Conservation (phyloP, 1,140 invertebrate species). For the Melanaphis sacchari region DNA sequence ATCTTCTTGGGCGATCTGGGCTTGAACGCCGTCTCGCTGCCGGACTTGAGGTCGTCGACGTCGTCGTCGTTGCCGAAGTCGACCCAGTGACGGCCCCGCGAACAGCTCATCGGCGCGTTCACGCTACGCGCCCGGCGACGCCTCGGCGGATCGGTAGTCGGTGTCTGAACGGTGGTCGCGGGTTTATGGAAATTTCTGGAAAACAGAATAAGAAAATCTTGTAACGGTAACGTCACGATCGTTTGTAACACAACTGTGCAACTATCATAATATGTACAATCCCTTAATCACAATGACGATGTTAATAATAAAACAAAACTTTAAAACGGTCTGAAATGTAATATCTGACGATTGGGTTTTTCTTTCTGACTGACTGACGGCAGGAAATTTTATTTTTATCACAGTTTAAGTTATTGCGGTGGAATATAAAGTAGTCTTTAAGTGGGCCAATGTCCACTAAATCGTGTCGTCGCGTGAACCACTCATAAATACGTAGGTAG, state of each 20-base stretch:
- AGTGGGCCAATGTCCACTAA: no score
- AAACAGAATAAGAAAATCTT: not conserved
- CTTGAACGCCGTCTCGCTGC: not conserved
- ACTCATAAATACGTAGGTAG: no score
- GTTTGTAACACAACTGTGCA: not conserved
- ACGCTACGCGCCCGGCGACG: slow-evolving; percentile 21
- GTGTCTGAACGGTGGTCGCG: not conserved
- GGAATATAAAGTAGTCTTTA: no score
- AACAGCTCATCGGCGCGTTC: not conserved
- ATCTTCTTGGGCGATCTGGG: slow-evolving; percentile 30
- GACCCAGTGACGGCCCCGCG: not conserved
- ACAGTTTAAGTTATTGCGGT: no score
- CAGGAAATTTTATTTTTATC: no score
- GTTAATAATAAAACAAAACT: not conserved
- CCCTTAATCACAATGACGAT: not conserved
- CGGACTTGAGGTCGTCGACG: no score
- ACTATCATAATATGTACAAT: not conserved
- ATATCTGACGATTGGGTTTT: not conserved
- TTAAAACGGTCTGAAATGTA: not conserved
- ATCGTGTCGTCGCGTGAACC: no score
- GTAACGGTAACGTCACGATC: not conserved
- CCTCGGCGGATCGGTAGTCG: not conserved
- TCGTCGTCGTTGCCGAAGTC: not conserved
- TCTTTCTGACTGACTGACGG: no score
- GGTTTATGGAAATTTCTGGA: not conserved